phyloP scores from a whole-genome alignment of 1,140 invertebrate genomes.

The Pogonus chalceus region DNA sequence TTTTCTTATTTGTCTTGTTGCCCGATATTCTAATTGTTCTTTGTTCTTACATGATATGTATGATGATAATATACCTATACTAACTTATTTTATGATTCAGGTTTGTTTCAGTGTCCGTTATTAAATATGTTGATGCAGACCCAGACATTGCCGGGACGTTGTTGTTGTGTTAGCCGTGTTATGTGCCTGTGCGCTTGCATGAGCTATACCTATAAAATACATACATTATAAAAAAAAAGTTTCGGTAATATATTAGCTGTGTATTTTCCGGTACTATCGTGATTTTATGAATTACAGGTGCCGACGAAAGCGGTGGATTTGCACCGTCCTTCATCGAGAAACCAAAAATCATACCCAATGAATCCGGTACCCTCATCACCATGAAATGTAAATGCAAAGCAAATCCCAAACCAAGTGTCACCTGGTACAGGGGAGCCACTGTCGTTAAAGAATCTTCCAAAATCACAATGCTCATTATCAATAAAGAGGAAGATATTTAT shows the following conservation, averaged over 20 bases:
- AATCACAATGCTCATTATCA: conserved; percentile 67
- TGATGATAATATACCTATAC: conserved; percentile 1
- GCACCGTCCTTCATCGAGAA: conserved; percentile 94
- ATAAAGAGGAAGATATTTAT: conserved; percentile 75
- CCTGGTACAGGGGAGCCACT: conserved; percentile 81
- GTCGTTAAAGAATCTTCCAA: conserved; percentile 76
- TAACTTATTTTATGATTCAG: neutral
- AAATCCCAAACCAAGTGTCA: conserved; percentile 80
- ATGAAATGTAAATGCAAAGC: conserved; percentile 94
- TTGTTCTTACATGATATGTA: neutral
- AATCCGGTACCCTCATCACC: conserved; percentile 86
- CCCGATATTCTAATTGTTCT: conserved; percentile 1
- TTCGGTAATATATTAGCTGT: conserved; percentile 3
- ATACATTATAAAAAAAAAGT: neutral
- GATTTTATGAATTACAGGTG: conserved; percentile 49
- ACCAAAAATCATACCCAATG: conserved; percentile 94
- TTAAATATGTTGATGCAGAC: conserved; percentile 4
- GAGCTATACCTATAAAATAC: neutral
- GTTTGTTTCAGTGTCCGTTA: conserved; percentile 6
- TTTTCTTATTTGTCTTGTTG: neutral
- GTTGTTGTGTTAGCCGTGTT: conserved; percentile 7
- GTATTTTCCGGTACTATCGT: neutral
- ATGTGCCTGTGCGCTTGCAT: conserved; percentile 6
- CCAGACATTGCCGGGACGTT: conserved; percentile 6
- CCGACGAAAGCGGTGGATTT: conserved; percentile 78